phyloP scores from a whole-genome alignment of 2,797 vertebrate genomes.

The Clarias pachynema region DNA sequence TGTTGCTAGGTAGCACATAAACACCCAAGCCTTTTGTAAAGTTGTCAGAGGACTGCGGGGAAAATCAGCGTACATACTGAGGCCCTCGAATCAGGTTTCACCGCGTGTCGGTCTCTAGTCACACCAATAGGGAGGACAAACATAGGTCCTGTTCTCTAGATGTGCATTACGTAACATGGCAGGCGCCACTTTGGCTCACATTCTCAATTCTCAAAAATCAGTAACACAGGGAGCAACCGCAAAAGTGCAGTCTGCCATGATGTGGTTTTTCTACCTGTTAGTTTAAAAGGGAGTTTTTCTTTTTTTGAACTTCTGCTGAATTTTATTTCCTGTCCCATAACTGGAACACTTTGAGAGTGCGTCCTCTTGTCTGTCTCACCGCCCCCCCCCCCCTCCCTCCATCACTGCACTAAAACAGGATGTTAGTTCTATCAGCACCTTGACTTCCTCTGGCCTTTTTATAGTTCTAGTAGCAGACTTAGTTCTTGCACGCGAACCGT shows the following conservation, averaged over 20 bases:
- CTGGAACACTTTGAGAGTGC: constrained; percentile 30
- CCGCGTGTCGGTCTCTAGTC: background rate
- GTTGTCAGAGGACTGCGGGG: constrained; percentile 51
- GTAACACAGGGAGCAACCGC: constrained; percentile 9
- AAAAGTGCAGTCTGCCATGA: background rate
- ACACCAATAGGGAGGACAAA: constrained; percentile 1
- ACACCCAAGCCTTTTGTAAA: constrained; percentile 70
- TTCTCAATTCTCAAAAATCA: constrained; percentile 1
- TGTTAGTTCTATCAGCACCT: constrained; percentile 45
- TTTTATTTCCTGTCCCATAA: constrained; percentile 47
- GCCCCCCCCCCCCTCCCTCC: background rate
- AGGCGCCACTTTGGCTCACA: background rate
- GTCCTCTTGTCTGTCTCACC: background rate
- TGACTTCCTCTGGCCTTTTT: constrained; percentile 44
- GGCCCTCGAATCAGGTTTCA: constrained; percentile 45
- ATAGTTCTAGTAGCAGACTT: constrained; percentile 28
- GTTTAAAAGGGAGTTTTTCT: background rate
- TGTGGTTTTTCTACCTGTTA: constrained; percentile 16
- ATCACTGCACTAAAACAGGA: constrained; percentile 50
- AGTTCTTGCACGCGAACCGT: background rate
- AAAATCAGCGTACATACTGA: constrained; percentile 46
- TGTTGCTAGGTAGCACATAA: constrained; percentile 68
- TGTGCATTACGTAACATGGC: background rate
- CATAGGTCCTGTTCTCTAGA: background rate
- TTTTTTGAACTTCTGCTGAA: constrained; percentile 13